Base-by-base conservation (phyloP, 2,797 vertebrate genomes). In the Alca torda region DNA sequence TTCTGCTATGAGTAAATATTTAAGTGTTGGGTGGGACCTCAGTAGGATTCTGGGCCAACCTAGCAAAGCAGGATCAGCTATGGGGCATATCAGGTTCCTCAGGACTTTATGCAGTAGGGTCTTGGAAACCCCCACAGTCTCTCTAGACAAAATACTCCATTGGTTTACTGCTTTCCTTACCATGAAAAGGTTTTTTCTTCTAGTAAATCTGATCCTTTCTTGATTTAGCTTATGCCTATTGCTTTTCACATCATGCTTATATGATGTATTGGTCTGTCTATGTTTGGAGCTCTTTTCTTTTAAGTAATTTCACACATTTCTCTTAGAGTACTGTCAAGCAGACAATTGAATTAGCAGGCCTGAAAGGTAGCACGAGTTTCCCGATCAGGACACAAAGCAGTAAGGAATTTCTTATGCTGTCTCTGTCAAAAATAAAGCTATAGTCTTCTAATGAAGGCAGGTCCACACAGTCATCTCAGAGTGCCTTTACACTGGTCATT, bases 51-150 rank as follows among this genome's bases (percentile, higher is more conserved):
- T 77, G 48, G 26, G 11, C 9, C 33, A 60, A 6, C 9, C 8
- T 60, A 31, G 14, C 3, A 81, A 81, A 81, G 4, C 46, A 69
- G 7, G 3, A 20, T 60, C 63, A 76, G 20, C 30, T 69, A 16
- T 0, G 1, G 6, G 4, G 3, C 21, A 70, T 4, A 70, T 33
- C 13, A 50, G 9, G 4, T 28, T 86, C 53, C 12, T 37, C 31
- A 30, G 26, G 19, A 39, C 12, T 84, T 84, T 12, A 33, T 23
- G 10, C 11, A 64, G 6, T 12, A 2, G 1, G 4, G 6, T 56
- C 11, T 56, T 51, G 15, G 57, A 77, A 74, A 6, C 6, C 14
- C 7, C 3, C 16, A 4, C 5, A 25, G 6, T n/a, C 9, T 57
- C 19, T 69, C 60, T 33, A 16, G 53, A 50, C 15, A 65, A 68